phyloP scores from a whole-genome alignment of 2,113 vertebrate species.

The Anseranas semipalmata region DNA sequence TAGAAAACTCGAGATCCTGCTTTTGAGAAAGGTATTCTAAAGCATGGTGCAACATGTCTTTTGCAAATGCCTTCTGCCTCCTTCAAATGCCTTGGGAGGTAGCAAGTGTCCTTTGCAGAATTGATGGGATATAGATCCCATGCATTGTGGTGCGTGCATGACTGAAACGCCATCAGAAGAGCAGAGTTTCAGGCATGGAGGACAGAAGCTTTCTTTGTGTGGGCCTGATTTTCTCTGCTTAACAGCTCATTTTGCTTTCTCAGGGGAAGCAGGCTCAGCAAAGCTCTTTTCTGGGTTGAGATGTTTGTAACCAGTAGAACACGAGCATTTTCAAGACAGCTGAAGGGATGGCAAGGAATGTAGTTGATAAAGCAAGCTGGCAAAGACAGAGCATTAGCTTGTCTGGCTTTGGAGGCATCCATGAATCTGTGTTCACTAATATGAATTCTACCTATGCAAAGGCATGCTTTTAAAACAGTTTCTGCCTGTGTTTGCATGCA shows the following conservation, averaged over 20 bases:
- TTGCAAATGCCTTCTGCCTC: neutral
- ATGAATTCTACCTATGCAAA: neutral
- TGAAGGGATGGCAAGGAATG: neutral
- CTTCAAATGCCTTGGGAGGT: neutral
- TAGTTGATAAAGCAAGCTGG: neutral
- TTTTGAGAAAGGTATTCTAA: conserved; percentile 24
- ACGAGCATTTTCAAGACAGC: neutral
- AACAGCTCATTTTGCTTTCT: neutral
- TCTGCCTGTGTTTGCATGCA: neutral
- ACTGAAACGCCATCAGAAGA: neutral
- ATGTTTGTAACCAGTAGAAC: neutral
- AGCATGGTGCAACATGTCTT: neutral
- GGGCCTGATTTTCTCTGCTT: neutral
- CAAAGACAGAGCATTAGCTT: neutral
- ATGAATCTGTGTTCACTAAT: neutral
- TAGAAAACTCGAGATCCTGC: neutral
- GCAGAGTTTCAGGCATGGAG: neutral
- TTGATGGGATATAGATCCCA: neutral
- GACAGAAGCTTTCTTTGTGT: neutral
- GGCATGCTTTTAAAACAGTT: neutral
- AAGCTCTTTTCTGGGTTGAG: neutral
- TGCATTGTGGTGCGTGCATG: neutral
- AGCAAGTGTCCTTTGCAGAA: neutral
- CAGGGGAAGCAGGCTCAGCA: neutral
- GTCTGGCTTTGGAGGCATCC: neutral